Percentiles rank a stretch among this genome's conserved stretches.
These are phyloP conservation scores for Spisula subtruncata DNA, from an alignment of 2,888 invertebrate genomes.

Conservation along the genomic window DNA sequence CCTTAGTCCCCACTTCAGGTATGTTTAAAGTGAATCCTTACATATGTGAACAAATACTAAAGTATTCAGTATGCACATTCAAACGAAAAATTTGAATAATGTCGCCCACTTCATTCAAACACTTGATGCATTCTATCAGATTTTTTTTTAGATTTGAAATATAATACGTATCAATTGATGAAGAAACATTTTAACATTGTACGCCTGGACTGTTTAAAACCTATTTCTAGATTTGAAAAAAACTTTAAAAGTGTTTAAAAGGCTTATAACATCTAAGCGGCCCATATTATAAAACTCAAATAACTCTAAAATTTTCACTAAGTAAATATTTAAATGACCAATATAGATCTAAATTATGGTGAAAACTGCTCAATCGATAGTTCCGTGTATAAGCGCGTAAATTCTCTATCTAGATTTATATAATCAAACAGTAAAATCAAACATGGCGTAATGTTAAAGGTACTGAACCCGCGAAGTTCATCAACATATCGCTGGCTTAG, in stretches of 20 bases:
- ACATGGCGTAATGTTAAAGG: too few relatives aligned
- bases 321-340: background rate
- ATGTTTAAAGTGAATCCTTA: background rate
- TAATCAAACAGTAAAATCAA: background rate
- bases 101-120: background rate
- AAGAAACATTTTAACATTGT: too few relatives aligned
- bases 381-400: background rate
- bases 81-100: background rate
- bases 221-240: background rate
- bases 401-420: background rate
- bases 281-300: background rate
- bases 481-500: too few relatives aligned
- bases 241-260: background rate
- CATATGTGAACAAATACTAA: background rate
- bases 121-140: background rate
- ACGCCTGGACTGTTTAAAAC: background rate
- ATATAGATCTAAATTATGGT: background rate
- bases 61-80: background rate
- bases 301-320: background rate
- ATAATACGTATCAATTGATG: background rate
- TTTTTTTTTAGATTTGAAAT: background rate
- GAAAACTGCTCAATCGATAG: background rate
- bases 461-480: too few relatives aligned
- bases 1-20: background rate
- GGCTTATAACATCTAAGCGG: background rate